Evolutionary conservation across 2,797 vertebrate species (phyloP), one percentile per base, ranked within the genome.

Genomic region (Lithobates sylvaticus): DNA sequence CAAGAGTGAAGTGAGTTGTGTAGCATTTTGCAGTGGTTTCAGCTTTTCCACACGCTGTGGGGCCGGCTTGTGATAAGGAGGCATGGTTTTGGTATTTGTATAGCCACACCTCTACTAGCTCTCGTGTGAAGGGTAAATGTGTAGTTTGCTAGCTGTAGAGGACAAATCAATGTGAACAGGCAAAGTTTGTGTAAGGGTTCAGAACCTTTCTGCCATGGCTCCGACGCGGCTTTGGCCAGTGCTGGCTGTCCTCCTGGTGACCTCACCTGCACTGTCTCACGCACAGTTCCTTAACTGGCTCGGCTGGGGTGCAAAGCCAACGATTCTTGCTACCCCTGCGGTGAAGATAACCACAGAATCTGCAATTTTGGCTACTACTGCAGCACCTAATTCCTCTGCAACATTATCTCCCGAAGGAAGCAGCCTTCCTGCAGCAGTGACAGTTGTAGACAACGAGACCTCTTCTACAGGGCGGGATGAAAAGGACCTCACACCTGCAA

Each of bases 151-250:
- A 88, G 91, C 91, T 50, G 80, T 87, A 89, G 91, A 92, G 93
- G 92, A 94, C 91, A 95, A 94, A 94, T 91, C 90, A 83, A 88
- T 93, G 90, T 91, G 91, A 92, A 90, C 61, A 83, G 88, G 90
- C 88, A 47, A 27, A 88, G 76, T 84, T 74, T 0, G 77, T 0
- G 47, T 88, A 90, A 89, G 88, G 78, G 72, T 67, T 76, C n/a
- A 0, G 12, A 64, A 78, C 76, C 74, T 2, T 26, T 85, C 34
- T 1, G 47, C 34, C 77, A 89, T 92, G 90, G 90, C 89, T 73
- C 39, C 34, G 0, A 12, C 23, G 23, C 42, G n/a, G 36, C 69
- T 76, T 80, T 0, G 3, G 39, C 0, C 73, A 81, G 10, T 47
- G 27, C 36, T 84, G 75, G 83, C 89, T 76, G n/a, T 85, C 8